phyloP scores from a whole-genome alignment of 2,888 invertebrate species.

The Amphipoea oculea region DNA sequence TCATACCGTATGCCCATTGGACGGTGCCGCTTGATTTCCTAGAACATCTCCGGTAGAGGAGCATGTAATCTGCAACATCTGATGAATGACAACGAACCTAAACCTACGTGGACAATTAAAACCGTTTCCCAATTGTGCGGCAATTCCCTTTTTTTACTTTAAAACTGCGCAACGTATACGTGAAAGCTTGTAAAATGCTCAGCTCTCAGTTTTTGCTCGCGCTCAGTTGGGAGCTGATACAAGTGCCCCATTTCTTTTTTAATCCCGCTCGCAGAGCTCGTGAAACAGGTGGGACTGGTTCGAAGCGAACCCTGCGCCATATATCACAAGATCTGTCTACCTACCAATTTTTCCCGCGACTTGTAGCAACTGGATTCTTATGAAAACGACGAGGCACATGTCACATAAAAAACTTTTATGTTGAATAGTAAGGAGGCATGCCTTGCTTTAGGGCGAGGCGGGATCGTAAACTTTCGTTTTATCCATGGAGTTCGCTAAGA shows the following conservation, averaged over 20 bases:
- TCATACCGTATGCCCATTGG: background rate
- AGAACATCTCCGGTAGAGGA: background rate
- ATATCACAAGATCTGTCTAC: conserved; percentile 52
- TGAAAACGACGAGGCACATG: conserved; percentile 61
- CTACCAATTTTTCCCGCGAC: conserved; percentile 49
- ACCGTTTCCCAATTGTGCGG: conserved; percentile 12
- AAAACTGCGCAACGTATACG: conserved; percentile 15
- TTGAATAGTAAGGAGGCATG: conserved; percentile 74
- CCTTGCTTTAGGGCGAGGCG: conserved; percentile 68
- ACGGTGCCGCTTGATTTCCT: conserved; percentile 7
- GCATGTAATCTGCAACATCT: conserved; percentile 7
- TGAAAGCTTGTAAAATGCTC: conserved; percentile 29
- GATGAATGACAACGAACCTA: conserved; percentile 8
- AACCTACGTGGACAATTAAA: conserved; percentile 1
- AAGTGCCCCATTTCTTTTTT: conserved; percentile 54
- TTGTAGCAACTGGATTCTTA: conserved; percentile 63
- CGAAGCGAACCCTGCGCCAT: conserved; percentile 29
- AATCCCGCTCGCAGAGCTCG: conserved; percentile 56
- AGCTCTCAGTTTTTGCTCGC: conserved; percentile 23
- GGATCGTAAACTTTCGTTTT: conserved; percentile 74
- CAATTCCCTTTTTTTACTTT: conserved; percentile 29
- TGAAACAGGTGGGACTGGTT: conserved; percentile 46
- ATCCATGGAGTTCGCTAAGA: conserved; percentile 68
- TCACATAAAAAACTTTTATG: conserved; percentile 74
- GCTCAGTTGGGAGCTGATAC: conserved; percentile 36